Conservation (phyloP, 2,888 invertebrate species). For the Boloria selene region DNA sequence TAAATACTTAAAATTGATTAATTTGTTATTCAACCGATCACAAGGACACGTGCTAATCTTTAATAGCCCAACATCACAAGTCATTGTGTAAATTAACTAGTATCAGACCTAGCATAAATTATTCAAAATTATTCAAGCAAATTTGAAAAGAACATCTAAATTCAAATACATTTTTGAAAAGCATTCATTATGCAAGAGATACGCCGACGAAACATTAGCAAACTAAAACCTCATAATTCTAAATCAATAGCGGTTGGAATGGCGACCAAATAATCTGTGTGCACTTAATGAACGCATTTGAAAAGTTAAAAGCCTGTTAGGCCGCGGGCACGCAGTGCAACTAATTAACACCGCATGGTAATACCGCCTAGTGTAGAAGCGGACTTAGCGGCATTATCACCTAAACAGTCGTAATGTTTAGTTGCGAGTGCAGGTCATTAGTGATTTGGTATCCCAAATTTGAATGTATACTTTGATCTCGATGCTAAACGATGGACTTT, state of each 20-base stretch:
- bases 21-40: no score
- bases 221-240: slow-evolving; percentile 58
- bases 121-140: background rate
- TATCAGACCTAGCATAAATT: no score
- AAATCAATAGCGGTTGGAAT: slow-evolving; percentile 59
- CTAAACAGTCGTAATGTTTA: slow-evolving; percentile 78
- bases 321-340: slow-evolving; percentile 58
- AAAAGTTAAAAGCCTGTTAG: slow-evolving; percentile 79
- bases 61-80: slow-evolving; percentile 14
- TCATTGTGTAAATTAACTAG: background rate
- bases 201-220: slow-evolving; percentile 42
- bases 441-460: slow-evolving; percentile 55
- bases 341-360: slow-evolving; percentile 71
- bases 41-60: no score
- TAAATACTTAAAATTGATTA: no score
- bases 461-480: slow-evolving; percentile 43
- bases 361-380: slow-evolving; percentile 64
- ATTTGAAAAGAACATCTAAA: slow-evolving; percentile 21
- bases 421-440: slow-evolving; percentile 64
- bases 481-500: slow-evolving; percentile 14
- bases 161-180: slow-evolving; percentile 23
- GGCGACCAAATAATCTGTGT: slow-evolving; percentile 61
- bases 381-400: slow-evolving; percentile 79
- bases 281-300: slow-evolving; percentile 75
- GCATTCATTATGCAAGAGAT: slow-evolving; percentile 52